These are phyloP conservation scores for Noctua fimbriata DNA, from an alignment of 2,888 invertebrate genomes.

Conservation along the genomic window DNA sequence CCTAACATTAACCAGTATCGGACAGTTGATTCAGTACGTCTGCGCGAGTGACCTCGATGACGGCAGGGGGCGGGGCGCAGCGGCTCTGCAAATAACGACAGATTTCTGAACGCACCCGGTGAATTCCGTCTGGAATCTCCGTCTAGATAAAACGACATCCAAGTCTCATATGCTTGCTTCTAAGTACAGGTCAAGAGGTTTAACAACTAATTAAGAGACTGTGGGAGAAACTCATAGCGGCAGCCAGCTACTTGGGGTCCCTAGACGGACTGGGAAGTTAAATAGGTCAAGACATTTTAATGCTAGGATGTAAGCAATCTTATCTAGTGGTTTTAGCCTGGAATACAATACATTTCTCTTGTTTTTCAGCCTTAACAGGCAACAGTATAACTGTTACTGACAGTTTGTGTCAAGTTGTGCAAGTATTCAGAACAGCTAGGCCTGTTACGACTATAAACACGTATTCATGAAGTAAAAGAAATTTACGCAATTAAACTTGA, in stretches of 20 bases:
- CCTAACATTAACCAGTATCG: constrained; percentile 71
- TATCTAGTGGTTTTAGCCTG: background rate
- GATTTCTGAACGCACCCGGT: constrained; percentile 72
- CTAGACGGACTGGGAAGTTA: constrained; percentile 22
- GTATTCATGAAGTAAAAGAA: background rate
- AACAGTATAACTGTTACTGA: background rate
- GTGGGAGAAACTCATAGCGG: constrained; percentile 57
- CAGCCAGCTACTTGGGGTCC: constrained; percentile 46
- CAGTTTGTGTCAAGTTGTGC: constrained; percentile 20
- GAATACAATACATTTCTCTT: background rate
- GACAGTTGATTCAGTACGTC: constrained; percentile 74
- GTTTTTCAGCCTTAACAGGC: background rate
- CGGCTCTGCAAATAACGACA: constrained; percentile 75
- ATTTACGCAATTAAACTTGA: background rate
- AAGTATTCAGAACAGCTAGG: background rate
- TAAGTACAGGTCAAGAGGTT: constrained; percentile 69
- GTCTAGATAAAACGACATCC: constrained; percentile 55
- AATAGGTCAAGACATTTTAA: constrained; percentile 55
- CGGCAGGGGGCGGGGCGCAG: constrained; percentile 76
- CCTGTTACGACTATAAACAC: constrained; percentile 3
- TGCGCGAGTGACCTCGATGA: constrained; percentile 82
- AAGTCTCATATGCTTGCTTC: constrained; percentile 38
- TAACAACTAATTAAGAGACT: constrained; percentile 65
- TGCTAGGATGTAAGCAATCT: constrained; percentile 22
- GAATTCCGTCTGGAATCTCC: constrained; percentile 71